These are phyloP conservation scores for Chloebia gouldiae DNA, from an alignment of 2,113 vertebrate species.

Conservation along the genomic window DNA sequence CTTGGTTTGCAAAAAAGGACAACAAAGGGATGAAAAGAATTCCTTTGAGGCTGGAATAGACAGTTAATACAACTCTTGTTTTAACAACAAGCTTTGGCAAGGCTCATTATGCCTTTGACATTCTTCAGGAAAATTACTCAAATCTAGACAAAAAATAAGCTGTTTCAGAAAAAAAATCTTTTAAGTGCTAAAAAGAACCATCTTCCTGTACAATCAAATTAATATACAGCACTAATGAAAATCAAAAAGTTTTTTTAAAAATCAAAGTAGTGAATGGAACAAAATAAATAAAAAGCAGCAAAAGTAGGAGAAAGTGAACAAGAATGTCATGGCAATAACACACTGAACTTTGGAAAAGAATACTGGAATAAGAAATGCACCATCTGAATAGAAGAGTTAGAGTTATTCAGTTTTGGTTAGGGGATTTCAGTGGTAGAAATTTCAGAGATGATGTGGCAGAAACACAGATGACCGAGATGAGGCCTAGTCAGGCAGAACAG, in stretches of 20 bases:
- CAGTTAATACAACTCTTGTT: neutral
- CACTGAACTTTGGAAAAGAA: neutral
- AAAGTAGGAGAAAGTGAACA: neutral
- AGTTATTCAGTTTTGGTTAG: neutral
- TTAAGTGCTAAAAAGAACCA: neutral
- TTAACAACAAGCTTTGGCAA: neutral
- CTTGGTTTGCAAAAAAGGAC: neutral
- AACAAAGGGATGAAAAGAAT: neutral
- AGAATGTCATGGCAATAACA: neutral
- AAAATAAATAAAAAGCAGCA: neutral
- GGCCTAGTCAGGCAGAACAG: neutral
- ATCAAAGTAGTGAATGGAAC: neutral
- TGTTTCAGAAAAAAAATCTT: neutral
- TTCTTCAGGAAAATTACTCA: neutral
- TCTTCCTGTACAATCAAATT: neutral
- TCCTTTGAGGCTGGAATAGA: neutral
- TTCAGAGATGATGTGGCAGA: neutral
- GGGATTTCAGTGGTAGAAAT: neutral
- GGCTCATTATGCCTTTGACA: neutral
- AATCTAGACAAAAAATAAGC: neutral
- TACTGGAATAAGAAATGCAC: neutral
- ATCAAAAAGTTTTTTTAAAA: neutral
- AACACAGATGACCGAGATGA: neutral
- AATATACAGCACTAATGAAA: neutral
- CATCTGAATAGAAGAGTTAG: neutral